Evolutionary conservation across 2,113 vertebrate genomes (phyloP), one percentile per base, ranked within the genome.

Genomic region (Perognathus longimembris): DNA sequence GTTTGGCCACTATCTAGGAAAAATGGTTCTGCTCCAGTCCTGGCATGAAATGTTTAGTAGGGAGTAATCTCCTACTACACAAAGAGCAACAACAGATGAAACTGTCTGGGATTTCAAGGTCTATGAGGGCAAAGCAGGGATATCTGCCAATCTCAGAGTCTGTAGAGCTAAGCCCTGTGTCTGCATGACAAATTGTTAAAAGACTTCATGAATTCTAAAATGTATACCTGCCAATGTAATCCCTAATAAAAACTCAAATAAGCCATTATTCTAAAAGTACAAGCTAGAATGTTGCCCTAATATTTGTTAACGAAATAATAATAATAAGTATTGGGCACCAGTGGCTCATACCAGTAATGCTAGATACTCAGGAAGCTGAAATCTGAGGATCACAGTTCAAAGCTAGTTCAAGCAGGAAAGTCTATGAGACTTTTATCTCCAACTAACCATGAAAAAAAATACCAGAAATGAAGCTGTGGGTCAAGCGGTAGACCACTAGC

Each of bases 231-330:
- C 77, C 76, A 63, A 3, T 2, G 40, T 66, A 88, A 92, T 15
- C 14, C 14, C 17, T 71, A 45, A 50, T 11, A 26, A 82, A 88
- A 91, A 36, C 59, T 24, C 63, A 40, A 79, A 36, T 21, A 70
- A 92, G 42, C 3, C 28, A 36, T 88, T 40, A 74, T 30, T 50
- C 30, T 86, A 80, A 71, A 63, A 8, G 32, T 54, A 63, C 69
- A 81, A 63, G 69, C 61, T 80, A 81, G 87, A 90, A 64, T 74
- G 4, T 50, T 86, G 32, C 70, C 75, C 70, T 93, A 24, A 63
- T 87, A 83, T 30, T n/a, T 76, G 79, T 26, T 50, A 54, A 4
- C 17, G 14, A 54, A 54, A 54, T 12, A 54, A 54, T 54, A 54
- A 54, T 54, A 54, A 15, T 54, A 54, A 54, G 15, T 18, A 15